Base-by-base conservation (phyloP, 2,797 vertebrate genomes). In the Sebastes flavidus region DNA sequence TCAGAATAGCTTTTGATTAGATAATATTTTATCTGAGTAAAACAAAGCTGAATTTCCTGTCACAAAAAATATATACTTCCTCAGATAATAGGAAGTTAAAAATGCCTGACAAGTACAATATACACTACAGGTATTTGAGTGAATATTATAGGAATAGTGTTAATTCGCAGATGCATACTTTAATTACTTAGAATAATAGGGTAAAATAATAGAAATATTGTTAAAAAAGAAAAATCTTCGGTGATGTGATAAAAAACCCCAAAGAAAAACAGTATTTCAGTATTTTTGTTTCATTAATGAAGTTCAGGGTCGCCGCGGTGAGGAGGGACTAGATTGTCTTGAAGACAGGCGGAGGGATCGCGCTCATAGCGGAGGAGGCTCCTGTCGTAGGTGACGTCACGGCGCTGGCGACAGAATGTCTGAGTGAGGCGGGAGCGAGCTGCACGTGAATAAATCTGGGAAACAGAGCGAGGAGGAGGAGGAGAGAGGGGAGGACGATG, bases 331-430 rank as follows among this genome's bases (percentile, higher is more conserved):
- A 96, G 78, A 93, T 95, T 95, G 62, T 93, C 77, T 88, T 34
- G 71, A 79, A 80, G 65, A 80, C 85, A 63, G 81, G 95, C 95
- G 95, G 95, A 96, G 89, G 94, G 89, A 94, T 91, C 38, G 95
- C 72, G 71, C 54, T 83, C 81, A 59, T 68, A 91, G 91, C 85
- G 91, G 79, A 86, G 91, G 90, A 88, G 89, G 93, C 82, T 92
- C 81, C 83, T 83, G 88, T 91, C 77, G 83, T 90, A 80, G 83
- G 88, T 96, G 92, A 96, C 96, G 96, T 96, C 96, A 96, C 95
- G 90, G 82, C 87, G 78, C 92, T 96, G 96, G 96, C 96, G 96
- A 96, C 96, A 96, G 95, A 92, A 96, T 96, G 96, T 96, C 96
- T 96, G 96, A 96, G 95, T 94, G 94, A 95, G 94, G 94, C 95